Conservation (phyloP, 1,140 invertebrate genomes). For the Pachypeltis micranthus region DNA sequence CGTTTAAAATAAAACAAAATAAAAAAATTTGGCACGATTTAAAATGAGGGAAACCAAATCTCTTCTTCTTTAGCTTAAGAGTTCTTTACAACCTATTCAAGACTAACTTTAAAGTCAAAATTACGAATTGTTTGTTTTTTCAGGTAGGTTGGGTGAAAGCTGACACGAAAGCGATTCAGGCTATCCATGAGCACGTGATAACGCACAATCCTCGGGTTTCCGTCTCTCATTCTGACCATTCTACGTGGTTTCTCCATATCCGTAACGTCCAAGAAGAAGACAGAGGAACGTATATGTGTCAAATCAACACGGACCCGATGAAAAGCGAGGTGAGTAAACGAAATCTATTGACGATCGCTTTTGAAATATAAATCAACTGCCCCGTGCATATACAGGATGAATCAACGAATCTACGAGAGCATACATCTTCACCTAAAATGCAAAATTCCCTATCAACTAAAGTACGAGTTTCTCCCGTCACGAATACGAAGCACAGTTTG, state of each 20-base stretch:
- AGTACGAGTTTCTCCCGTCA: too few species aligned
- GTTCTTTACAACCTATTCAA: not conserved
- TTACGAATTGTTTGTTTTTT: slow-evolving; percentile 18
- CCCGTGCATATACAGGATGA: too few species aligned
- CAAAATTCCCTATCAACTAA: too few species aligned
- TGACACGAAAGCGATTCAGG: slow-evolving; percentile 80
- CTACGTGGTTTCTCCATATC: slow-evolving; percentile 79
- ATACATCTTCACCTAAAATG: too few species aligned
- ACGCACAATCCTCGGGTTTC: slow-evolving; percentile 75
- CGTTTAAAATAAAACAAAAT: too few species aligned
- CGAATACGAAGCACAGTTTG: too few species aligned
- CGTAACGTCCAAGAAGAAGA: slow-evolving; percentile 68
- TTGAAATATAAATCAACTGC: not conserved
- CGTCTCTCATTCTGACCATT: slow-evolving; percentile 74
- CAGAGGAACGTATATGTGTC: slow-evolving; percentile 80
- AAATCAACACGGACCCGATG: slow-evolving; percentile 89
- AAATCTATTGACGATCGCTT: not conserved
- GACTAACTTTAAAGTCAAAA: too few species aligned
- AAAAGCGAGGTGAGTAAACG: slow-evolving; percentile 61
- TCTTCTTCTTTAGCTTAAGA: not conserved
- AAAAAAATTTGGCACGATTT: too few species aligned
- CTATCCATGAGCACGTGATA: slow-evolving; percentile 84
- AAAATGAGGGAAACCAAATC: not conserved
- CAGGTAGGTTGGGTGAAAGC: slow-evolving; percentile 88
- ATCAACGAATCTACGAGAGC: too few species aligned